Conservation (phyloP, 1,140 invertebrate species). For the Helicorthomorpha holstii region DNA sequence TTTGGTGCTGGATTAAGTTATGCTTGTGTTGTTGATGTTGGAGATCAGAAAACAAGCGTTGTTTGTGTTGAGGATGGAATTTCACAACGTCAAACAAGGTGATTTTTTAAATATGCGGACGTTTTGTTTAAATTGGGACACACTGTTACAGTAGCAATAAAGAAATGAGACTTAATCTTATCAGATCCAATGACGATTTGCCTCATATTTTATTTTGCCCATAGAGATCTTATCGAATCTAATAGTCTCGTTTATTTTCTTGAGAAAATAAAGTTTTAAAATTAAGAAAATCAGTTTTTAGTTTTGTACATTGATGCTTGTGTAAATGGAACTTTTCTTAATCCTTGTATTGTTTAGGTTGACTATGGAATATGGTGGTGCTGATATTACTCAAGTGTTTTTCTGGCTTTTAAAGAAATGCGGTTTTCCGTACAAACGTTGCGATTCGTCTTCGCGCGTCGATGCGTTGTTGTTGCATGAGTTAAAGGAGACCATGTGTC, state of each 20-base stretch:
- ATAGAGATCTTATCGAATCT: no score
- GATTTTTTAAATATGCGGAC: conserved; percentile 6
- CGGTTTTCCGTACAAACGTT: conserved; percentile 70
- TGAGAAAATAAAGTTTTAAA: no score
- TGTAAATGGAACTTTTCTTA: background rate
- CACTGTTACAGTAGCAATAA: conserved; percentile 5
- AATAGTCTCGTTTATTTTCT: no score
- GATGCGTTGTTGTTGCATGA: conserved; percentile 48
- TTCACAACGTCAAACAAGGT: conserved; percentile 66
- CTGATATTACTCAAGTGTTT: conserved; percentile 70
- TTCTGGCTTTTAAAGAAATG: conserved; percentile 71
- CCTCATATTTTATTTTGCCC: no score
- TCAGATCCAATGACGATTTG: no score
- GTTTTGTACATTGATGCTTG: no score
- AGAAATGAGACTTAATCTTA: no score
- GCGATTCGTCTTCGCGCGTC: conserved; percentile 40
- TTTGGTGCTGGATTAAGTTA: conserved; percentile 81
- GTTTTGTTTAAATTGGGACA: no score
- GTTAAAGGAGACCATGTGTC: conserved; percentile 77
- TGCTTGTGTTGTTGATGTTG: conserved; percentile 88
- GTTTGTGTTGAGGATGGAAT: conserved; percentile 94
- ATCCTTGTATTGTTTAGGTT: conserved; percentile 21
- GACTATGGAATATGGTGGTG: conserved; percentile 71
- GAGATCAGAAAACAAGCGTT: conserved; percentile 86
- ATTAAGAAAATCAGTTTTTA: no score